phyloP scores from a whole-genome alignment of 1,140 invertebrate species.

The Ostrea denselamellosa region DNA sequence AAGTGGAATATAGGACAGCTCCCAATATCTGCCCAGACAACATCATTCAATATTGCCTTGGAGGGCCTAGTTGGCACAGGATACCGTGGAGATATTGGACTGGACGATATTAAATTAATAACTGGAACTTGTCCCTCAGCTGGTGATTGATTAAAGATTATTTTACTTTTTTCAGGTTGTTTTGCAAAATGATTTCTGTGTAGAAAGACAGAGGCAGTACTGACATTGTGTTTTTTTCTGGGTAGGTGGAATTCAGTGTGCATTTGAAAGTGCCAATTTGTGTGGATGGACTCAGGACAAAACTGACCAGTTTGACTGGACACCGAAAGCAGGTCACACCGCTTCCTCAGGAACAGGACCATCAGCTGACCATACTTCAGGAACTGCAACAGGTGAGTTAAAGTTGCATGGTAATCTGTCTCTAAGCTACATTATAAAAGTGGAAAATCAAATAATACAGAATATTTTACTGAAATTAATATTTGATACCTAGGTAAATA shows the following conservation, averaged over 20 bases:
- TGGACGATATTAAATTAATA: constrained; percentile 69
- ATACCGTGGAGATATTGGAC: constrained; percentile 69
- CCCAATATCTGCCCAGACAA: constrained; percentile 53
- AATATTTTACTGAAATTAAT: not conserved
- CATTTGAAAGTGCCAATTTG: constrained; percentile 63
- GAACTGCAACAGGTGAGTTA: constrained; percentile 60
- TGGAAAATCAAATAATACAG: not conserved
- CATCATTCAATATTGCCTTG: constrained; percentile 75
- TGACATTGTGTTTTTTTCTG: not conserved
- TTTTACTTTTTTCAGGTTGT: not conserved
- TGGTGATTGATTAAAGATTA: constrained; percentile 45
- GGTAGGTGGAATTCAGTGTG: constrained; percentile 58
- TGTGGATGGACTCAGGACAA: constrained; percentile 69
- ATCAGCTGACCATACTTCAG: constrained; percentile 67
- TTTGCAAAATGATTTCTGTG: not conserved
- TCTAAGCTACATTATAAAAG: too few species aligned
- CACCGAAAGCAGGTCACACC: constrained; percentile 62
- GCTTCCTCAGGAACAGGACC: constrained; percentile 66
- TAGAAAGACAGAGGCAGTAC: not conserved
- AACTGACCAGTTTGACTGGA: constrained; percentile 69
- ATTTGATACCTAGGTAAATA: constrained; percentile 64
- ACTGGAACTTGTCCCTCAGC: constrained; percentile 62
- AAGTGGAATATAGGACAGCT: constrained; percentile 66
- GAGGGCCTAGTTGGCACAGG: constrained; percentile 66
- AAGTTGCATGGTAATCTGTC: not conserved